Evolutionary conservation across 2,113 vertebrate species (phyloP).

Genomic region (Caranx melampygus): DNA sequence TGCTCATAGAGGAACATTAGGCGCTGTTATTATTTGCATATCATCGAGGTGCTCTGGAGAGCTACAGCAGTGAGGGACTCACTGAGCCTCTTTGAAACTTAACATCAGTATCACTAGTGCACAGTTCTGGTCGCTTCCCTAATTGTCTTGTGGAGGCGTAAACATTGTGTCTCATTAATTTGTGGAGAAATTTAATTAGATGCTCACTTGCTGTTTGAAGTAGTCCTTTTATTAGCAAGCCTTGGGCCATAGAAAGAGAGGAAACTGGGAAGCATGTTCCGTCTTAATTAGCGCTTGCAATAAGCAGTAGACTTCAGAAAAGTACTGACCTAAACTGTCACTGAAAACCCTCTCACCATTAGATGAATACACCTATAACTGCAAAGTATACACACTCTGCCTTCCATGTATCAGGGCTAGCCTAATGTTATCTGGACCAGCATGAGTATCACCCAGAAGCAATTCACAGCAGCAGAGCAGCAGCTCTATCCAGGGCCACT

Average conservation of each 20-base stretch:
- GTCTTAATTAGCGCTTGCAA: slow-evolving; percentile 56
- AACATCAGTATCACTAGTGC: slow-evolving; percentile 17
- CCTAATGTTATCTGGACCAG: slow-evolving; percentile 13
- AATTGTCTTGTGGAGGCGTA: slow-evolving; percentile 49
- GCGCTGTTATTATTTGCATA: slow-evolving; percentile 44
- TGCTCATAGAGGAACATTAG: slow-evolving; percentile 31
- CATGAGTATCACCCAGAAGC: slow-evolving; percentile 23
- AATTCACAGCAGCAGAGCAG: slow-evolving; percentile 15
- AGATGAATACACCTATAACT: slow-evolving; percentile 29
- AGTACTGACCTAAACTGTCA: background rate
- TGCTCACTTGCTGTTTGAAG: slow-evolving; percentile 67
- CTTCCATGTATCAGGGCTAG: background rate
- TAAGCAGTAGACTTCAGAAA: slow-evolving; percentile 16
- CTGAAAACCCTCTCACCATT: background rate
- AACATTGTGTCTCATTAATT: slow-evolving; percentile 73
- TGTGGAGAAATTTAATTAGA: slow-evolving; percentile 72
- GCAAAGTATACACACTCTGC: background rate
- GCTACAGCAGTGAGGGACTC: slow-evolving; percentile 20
- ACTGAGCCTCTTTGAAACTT: slow-evolving; percentile 13
- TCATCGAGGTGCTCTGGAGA: slow-evolving; percentile 40
- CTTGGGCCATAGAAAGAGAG: slow-evolving; percentile 37
- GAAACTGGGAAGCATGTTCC: slow-evolving; percentile 29
- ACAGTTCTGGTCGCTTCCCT: slow-evolving; percentile 28
- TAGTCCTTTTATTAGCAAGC: slow-evolving; percentile 58
- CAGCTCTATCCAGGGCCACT: background rate